These are phyloP conservation scores for Mythimna ferrago DNA, from an alignment of 2,888 invertebrate species.

Conservation along the genomic window DNA sequence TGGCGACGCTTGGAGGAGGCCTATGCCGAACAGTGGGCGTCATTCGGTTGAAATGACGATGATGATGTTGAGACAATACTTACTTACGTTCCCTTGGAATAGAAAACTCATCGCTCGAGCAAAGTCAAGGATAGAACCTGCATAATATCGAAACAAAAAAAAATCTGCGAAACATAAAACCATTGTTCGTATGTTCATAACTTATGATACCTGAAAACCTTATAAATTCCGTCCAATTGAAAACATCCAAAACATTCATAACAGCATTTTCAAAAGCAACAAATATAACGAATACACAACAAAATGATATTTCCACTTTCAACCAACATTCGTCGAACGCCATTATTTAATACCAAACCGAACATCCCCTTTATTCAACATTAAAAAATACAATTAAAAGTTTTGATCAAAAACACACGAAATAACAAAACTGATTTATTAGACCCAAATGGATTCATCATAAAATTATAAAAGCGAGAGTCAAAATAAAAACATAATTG, in stretches of 20 bases:
- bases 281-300: conserved; percentile 18
- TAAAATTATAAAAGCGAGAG: conserved; percentile 64
- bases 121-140: too few species aligned
- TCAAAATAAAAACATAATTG: conserved; percentile 66
- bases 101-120: too few species aligned
- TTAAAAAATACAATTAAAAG: conserved; percentile 60
- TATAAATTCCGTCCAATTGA: conserved; percentile 3
- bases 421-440: conserved; percentile 68
- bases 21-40: too few species aligned
- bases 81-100: too few species aligned
- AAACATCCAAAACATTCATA: neutral
- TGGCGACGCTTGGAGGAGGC: too few species aligned
- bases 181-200: neutral
- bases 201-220: neutral
- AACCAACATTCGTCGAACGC: conserved; percentile 8
- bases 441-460: conserved; percentile 68
- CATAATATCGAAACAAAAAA: neutral
- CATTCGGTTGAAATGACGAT: too few species aligned
- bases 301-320: conserved; percentile 21
- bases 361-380: conserved; percentile 37
- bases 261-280: conserved; percentile 13
- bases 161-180: neutral
- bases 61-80: too few species aligned
- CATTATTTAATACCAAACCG: conserved; percentile 28
- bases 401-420: conserved; percentile 59